Base-by-base conservation (phyloP, 2,888 invertebrate species). In the Euphydryas editha region DNA sequence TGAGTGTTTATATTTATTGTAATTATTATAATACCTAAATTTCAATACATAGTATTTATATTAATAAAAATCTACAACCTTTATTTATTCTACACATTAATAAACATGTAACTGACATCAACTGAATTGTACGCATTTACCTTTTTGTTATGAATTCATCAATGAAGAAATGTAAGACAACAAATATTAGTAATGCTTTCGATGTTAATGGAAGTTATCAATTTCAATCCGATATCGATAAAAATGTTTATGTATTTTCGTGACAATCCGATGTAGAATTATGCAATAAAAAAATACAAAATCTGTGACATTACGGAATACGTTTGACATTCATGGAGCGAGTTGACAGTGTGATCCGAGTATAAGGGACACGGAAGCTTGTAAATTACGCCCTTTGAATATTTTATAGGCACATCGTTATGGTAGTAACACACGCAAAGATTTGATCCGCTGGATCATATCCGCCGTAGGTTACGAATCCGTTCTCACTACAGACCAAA, bases 321-420 rank as follows among this genome's bases (percentile, higher is more conserved):
- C 59, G 55, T 54, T 47, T 55, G 24, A 47, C 59, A 56, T 65
- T 39, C 49, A 57, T 56, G 56, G 36, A 46, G 24, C 49, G 49
- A 39, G 47, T 44, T 65, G 37, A 39, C 42, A 59, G 49, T 20
- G 51, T 82, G 79, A 79, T 76, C 76, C 68, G 67, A 65, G 71
- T 79, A 78, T 78, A 81, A 86, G 81, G 84, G 86, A 85, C 81
- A 84, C 80, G 82, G 81, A 85, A 85, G 82, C 83, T 84, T 85
- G 85, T 81, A 85, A 86, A 86, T 86, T 83, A 85, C 81, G 81
- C 73, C 73, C 75, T 75, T 73, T 83, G 85, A 87, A 87, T 87
- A 86, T 85, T 87, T 87, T 84, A 87, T 85, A 82, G 77, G 62
- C 15, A 60, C 65, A 18, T 13, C 30, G 62, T 57, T 64, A 24